These are phyloP conservation scores for Thumatha senex DNA, from an alignment of 2,888 invertebrate species.

Conservation along the genomic window DNA sequence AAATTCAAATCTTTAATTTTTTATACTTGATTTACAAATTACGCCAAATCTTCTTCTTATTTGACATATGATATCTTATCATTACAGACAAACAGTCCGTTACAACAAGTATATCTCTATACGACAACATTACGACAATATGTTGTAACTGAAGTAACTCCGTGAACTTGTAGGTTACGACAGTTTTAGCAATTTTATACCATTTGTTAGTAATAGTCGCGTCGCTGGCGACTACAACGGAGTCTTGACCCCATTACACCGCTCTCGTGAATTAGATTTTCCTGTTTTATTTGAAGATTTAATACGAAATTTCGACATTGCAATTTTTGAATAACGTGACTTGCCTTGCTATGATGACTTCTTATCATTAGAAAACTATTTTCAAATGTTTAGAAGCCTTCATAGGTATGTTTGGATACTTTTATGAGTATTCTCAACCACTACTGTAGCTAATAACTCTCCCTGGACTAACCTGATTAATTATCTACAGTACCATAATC, in stretches of 20 bases:
- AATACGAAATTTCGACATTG: constrained; percentile 7
- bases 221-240: constrained; percentile 10
- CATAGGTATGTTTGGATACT: too few species aligned
- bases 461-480: too few species aligned
- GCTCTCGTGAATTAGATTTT: constrained; percentile 12
- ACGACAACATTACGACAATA: constrained; percentile 7
- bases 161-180: constrained; percentile 20
- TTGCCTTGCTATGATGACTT: too few species aligned
- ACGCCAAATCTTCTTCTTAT: background rate
- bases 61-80: background rate
- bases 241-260: constrained; percentile 29
- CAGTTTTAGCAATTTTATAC: constrained; percentile 23
- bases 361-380: too few species aligned
- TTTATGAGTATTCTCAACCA: too few species aligned
- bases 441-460: too few species aligned
- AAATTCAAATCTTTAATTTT: too few species aligned
- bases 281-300: constrained; percentile 6
- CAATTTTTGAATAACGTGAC: constrained; percentile 3
- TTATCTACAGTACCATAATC: too few species aligned
- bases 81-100: background rate
- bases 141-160: constrained; percentile 19
- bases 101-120: background rate
- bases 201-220: constrained; percentile 18
- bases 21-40: too few species aligned
- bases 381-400: too few species aligned